Percentiles rank a stretch among this genome's conserved stretches.
These are phyloP conservation scores for Cettia cetti DNA, from an alignment of 2,113 vertebrate genomes.

Conservation along the genomic window DNA sequence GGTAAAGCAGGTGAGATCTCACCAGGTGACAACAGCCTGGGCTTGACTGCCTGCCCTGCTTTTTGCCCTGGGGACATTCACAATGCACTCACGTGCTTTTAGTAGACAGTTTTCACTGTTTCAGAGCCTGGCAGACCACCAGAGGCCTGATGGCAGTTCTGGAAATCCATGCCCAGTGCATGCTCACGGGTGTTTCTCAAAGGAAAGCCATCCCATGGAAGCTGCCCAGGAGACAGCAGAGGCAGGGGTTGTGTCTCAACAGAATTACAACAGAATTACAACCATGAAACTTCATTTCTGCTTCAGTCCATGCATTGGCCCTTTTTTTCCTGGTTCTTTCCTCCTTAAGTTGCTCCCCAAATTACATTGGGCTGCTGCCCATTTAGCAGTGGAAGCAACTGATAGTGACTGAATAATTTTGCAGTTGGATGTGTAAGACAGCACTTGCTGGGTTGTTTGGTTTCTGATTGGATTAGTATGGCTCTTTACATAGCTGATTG, in stretches of 20 bases:
- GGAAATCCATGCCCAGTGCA: neutral
- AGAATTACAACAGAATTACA: neutral
- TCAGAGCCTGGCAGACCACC: neutral
- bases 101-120: neutral
- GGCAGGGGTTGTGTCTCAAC: neutral
- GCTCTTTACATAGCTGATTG: neutral
- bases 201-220: neutral
- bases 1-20: neutral
- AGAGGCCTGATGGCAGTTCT: neutral
- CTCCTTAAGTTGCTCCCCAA: neutral
- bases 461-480: neutral
- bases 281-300: neutral
- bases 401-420: neutral
- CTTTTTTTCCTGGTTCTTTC: neutral
- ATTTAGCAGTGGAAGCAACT: neutral
- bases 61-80: neutral
- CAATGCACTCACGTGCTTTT: neutral
- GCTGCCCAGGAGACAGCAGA: neutral
- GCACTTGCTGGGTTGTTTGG: neutral
- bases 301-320: neutral
- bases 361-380: neutral
- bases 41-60: neutral
- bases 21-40: neutral
- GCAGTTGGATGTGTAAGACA: conserved; percentile 5
- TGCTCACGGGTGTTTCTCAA: neutral